Evolutionary conservation across 1,140 invertebrate species (phyloP), one percentile per base, ranked within the genome.

Genomic region (Drosophila busckii): DNA sequence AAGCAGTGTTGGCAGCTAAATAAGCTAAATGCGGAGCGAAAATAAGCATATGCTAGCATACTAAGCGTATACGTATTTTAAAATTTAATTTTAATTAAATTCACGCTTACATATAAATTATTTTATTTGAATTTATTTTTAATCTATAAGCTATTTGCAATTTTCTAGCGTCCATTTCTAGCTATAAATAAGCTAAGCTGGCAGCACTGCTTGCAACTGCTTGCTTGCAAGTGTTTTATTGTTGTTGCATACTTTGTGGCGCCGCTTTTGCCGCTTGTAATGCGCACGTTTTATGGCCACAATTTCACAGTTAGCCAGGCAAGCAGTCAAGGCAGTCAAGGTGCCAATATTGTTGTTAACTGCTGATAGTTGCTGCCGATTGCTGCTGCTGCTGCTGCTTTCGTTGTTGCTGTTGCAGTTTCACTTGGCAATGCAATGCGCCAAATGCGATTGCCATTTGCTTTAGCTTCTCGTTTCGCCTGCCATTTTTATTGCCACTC

Each of bases 331-430:
- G 40, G n/a, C 37, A 53, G 44, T 46, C 44, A 59, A 82, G 75
- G 75, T 80, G 75, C 75, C 75, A 80, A 80, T 80, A 82, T 80
- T 80, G 75, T 80, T 80, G 75, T 80, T 82, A 80, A 80, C 68
- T 73, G 68, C 75, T 78, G 71, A 78, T 78, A 80, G 73, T 80
- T 78, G 73, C 63, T 38, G 7, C 50, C 50, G 50, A 54, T 61
- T 63, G 56, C 56, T 55, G 66, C 41, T 46, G 41, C 16, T 52
- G 25, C 19, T 44, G 20, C 13, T 44, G 13, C 41, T 42, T 38
- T 19, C 28, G 37, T 9, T 46, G 52, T 5, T 25, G 50, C n/a
- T 38, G 34, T 15, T 52, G 34, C 13, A 45, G 32, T 9, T 63
- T 20, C 29, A 40, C 52, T 53, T 48, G 48, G 59, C 67, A 60